phyloP scores from a whole-genome alignment of 1,140 invertebrate species.

The Phortica variegata region DNA sequence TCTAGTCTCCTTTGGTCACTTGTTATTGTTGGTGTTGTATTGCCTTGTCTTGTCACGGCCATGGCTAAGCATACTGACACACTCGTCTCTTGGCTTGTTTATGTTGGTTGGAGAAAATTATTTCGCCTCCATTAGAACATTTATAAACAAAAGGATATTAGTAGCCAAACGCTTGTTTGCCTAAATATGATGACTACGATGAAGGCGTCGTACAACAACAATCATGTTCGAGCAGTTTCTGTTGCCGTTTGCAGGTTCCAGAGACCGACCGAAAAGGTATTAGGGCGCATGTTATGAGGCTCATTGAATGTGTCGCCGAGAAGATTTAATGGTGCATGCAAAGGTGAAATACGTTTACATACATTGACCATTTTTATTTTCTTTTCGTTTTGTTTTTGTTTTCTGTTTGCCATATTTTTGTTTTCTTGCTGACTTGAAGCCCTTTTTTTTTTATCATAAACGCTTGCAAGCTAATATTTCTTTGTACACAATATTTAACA shows the following conservation, averaged over 20 bases:
- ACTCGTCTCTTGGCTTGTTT: conserved; percentile 11
- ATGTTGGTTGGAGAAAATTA: conserved; percentile 31
- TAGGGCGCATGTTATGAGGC: conserved; percentile 47
- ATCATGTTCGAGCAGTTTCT: conserved; percentile 5
- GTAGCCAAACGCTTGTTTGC: conserved; percentile 26
- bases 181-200: conserved; percentile 20
- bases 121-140: conserved; percentile 48
- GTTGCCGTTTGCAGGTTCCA: neutral
- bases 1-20: too few relatives aligned
- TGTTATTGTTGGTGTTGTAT: too few relatives aligned
- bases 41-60: conserved; percentile 2
- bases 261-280: conserved; percentile 24
- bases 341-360: conserved; percentile 34
- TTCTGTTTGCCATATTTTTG: too few relatives aligned
- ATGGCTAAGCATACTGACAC: too few relatives aligned
- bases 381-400: too few relatives aligned
- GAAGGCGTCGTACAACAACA: conserved; percentile 15
- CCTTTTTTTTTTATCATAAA: too few relatives aligned
- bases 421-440: too few relatives aligned
- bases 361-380: too few relatives aligned
- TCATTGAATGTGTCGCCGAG: conserved; percentile 51
- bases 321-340: conserved; percentile 49
- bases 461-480: too few relatives aligned
- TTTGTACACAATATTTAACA: too few relatives aligned
- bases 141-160: conserved; percentile 55